Base-by-base conservation (phyloP, 2,888 invertebrate genomes). In the Ectemnius cavifrons region DNA sequence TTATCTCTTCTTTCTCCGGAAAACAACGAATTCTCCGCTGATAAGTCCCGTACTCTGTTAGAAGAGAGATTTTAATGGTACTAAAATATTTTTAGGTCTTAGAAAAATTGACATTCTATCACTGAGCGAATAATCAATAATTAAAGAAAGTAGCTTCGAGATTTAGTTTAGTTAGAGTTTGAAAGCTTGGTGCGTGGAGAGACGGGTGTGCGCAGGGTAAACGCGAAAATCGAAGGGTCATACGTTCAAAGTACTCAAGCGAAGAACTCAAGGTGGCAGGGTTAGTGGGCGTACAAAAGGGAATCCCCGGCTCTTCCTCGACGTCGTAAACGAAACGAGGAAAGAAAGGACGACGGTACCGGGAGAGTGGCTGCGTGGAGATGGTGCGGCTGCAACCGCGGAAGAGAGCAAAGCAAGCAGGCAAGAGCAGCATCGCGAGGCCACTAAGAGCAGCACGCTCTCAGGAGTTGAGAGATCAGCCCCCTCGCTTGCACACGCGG, bases 201-300 rank as follows among this genome's bases (percentile, higher is more conserved):
- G n/a, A 37, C 37, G 37, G 5, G 37, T 47, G n/a, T 27, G 49
- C 47, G 28, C 46, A n/a, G 28, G 46, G 37, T 4, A 46, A 11
- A 46, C 46, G 45, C 63, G 49, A 8, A 20, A 52, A 16, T 16
- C n/a, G 23, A 20, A 13, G 20, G 20, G 63, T 5, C 14, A 63
- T 11, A 49, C 23, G 49, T 5, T 20, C 20, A 18, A 11, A 23
- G 11, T 23, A 23, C 18, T 63, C 63, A 45, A 18, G 47, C 20
- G 47, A 52, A 27, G 23, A 20, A 20, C 86, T 85, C 80, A 81
- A 82, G 76, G 84, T 77, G 81, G 81, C 83, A 77, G 37, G 37
- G 78, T 81, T 83, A 81, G 88, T 87, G 86, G 88, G 87, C 86
- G 89, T 77, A 83, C 83, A 67, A 63, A 73, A 80, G 71, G 52